Evolutionary conservation across 2,113 vertebrate genomes (phyloP).

Genomic region (Pelecanoides urinatrix): DNA sequence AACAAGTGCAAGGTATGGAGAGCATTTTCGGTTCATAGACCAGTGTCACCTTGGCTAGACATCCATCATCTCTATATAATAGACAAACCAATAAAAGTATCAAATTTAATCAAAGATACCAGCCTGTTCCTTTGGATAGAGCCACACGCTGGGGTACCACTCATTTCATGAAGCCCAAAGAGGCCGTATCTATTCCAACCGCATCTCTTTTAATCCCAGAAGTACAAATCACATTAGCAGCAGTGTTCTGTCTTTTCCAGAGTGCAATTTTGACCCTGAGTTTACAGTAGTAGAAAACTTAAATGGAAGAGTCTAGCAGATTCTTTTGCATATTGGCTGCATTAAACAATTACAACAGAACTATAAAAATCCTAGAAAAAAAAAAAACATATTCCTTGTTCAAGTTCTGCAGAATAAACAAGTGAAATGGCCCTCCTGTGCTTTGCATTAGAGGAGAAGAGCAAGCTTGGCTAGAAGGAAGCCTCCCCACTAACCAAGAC

Average conservation of each 20-base stretch:
- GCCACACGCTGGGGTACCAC: not conserved
- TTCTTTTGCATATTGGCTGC: constrained; percentile 52
- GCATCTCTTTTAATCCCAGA: constrained; percentile 27
- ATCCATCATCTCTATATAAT: not conserved
- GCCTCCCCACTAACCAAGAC: not conserved
- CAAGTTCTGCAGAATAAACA: constrained; percentile 30
- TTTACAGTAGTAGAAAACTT: constrained; percentile 60
- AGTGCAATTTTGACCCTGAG: constrained; percentile 51
- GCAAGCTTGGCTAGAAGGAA: not conserved
- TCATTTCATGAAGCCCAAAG: not conserved
- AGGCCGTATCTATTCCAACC: not conserved
- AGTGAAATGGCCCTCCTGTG: not conserved
- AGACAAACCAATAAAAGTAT: not conserved
- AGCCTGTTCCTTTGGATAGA: not conserved
- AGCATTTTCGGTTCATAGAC: not conserved
- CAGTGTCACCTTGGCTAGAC: not conserved
- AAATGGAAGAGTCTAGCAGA: constrained; percentile 33
- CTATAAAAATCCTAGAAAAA: constrained; percentile 54
- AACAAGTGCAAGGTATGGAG: not conserved
- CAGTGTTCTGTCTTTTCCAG: constrained; percentile 25
- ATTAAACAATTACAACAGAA: constrained; percentile 30
- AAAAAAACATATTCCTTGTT: constrained; percentile 19
- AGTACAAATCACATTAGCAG: constrained; percentile 53
- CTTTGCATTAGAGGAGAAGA: not conserved
- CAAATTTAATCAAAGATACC: not conserved